These are phyloP conservation scores for Ctenosaura bakeri DNA, from an alignment of 2,797 vertebrate species.

Conservation along the genomic window DNA sequence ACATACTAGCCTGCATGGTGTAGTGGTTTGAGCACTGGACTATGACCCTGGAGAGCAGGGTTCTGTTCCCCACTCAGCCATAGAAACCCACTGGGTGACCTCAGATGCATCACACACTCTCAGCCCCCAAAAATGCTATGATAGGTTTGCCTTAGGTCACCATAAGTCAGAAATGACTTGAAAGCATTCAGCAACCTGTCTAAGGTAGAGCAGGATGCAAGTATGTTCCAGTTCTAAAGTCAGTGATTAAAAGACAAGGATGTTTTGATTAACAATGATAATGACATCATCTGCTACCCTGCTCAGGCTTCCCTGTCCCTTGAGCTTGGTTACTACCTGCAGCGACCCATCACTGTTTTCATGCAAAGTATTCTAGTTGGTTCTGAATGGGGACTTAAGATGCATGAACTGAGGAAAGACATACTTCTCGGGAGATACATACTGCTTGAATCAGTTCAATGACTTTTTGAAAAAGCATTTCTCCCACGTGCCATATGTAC, in stretches of 20 bases:
- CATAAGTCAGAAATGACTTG: too few relatives aligned
- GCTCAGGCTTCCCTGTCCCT: neutral
- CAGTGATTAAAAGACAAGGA: neutral
- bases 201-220: neutral
- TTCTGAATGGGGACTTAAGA: neutral
- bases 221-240: neutral
- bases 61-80: too few relatives aligned
- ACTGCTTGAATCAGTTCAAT: neutral
- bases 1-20: neutral
- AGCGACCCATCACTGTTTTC: neutral
- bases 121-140: too few relatives aligned
- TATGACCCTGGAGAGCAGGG: too few relatives aligned
- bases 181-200: neutral
- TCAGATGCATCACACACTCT: too few relatives aligned
- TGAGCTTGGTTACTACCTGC: neutral
- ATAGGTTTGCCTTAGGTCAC: too few relatives aligned
- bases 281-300: neutral
- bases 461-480: neutral
- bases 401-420: neutral
- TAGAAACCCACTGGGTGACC: too few relatives aligned
- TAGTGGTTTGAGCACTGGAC: too few relatives aligned
- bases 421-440: neutral
- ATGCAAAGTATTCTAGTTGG: neutral
- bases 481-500: neutral
- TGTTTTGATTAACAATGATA: neutral